Percentiles rank a stretch among this genome's conserved stretches.
phyloP scores from a whole-genome alignment of 2,888 invertebrate genomes.

The Notocelia uddmanniana region DNA sequence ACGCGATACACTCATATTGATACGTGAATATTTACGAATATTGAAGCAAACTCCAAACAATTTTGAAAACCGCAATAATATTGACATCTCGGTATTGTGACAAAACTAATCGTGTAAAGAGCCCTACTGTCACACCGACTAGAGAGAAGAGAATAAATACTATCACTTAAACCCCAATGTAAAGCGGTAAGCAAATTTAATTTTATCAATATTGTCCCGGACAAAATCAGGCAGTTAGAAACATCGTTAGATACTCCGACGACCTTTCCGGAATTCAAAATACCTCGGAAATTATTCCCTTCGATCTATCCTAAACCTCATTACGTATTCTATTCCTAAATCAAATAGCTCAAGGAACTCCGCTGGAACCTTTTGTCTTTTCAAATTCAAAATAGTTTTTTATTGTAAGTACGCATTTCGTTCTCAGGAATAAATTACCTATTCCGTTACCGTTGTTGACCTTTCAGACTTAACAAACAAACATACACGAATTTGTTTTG shows the following conservation, averaged over 20 bases:
- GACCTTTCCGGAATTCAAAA: constrained; percentile 39
- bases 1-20: too few species aligned
- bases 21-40: too few species aligned
- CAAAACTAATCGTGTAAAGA: too few species aligned
- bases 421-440: constrained; percentile 27
- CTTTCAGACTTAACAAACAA: neutral
- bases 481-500: neutral
- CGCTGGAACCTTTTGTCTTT: constrained; percentile 29
- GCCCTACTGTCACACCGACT: too few species aligned
- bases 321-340: constrained; percentile 42
- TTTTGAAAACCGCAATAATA: too few species aligned
- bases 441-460: constrained; percentile 10
- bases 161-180: too few species aligned
- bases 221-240: constrained; percentile 45
- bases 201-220: neutral
- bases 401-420: constrained; percentile 14
- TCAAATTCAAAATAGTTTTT: constrained; percentile 38
- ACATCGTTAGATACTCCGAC: constrained; percentile 39
- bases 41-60: too few species aligned
- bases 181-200: neutral
- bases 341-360: constrained; percentile 34
- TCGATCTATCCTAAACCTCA: constrained; percentile 41
- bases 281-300: constrained; percentile 42
- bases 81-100: too few species aligned
- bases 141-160: too few species aligned